Conservation (phyloP, 2,797 vertebrate genomes). For the Steatocranus sp. region DNA sequence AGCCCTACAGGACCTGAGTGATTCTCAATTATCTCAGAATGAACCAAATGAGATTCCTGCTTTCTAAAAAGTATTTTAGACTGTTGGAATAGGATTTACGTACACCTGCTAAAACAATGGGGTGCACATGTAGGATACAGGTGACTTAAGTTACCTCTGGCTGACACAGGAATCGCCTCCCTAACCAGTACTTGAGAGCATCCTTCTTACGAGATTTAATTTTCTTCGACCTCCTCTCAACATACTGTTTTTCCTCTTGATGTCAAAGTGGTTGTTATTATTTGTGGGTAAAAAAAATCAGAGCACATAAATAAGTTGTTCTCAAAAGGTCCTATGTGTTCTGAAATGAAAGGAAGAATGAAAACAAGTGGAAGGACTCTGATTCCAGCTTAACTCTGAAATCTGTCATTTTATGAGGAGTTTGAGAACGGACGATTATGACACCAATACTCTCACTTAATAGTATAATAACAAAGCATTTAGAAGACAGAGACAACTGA, state of each 20-base stretch:
- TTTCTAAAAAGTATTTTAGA: neutral
- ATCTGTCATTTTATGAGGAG: neutral
- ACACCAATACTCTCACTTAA: neutral
- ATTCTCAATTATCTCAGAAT: neutral
- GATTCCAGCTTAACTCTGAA: neutral
- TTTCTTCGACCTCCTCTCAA: neutral
- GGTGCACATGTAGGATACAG: neutral
- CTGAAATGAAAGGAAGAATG: neutral
- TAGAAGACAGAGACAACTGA: neutral
- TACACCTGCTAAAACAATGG: neutral
- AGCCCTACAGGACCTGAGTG: neutral
- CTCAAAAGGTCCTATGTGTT: neutral
- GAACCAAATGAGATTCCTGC: neutral
- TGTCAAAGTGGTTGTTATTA: neutral
- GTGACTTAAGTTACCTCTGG: neutral
- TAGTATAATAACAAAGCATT: neutral
- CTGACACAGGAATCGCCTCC: neutral
- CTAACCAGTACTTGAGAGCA: neutral
- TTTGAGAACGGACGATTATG: fast-evolving
- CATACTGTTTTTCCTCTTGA: neutral
- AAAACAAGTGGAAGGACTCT: neutral
- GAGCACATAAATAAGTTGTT: neutral
- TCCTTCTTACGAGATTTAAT: neutral
- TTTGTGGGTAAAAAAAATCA: neutral
- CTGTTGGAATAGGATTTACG: neutral